These are phyloP conservation scores for Egretta garzetta DNA, from an alignment of 2,113 vertebrate species.

Conservation along the genomic window DNA sequence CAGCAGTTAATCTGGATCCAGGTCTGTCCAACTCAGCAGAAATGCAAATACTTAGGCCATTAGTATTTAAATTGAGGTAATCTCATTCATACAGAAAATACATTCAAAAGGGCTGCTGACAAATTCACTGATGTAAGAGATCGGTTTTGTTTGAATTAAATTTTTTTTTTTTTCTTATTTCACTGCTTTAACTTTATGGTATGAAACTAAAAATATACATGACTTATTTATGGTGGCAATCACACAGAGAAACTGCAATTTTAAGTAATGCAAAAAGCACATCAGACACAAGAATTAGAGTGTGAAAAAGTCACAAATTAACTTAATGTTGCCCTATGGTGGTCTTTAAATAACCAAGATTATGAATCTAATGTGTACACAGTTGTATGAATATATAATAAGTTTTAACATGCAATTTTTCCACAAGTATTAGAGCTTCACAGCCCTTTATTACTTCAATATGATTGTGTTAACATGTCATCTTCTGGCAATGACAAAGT, in stretches of 20 bases:
- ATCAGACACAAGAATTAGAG: not conserved
- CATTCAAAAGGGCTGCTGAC: not conserved
- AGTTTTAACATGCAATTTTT: conserved; percentile 23
- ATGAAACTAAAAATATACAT: not conserved
- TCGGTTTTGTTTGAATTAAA: not conserved
- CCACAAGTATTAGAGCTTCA: not conserved
- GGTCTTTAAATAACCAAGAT: not conserved
- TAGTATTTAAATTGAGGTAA: not conserved
- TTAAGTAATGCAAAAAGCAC: not conserved
- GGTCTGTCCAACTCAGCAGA: not conserved
- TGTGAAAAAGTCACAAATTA: not conserved
- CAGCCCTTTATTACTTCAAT: not conserved
- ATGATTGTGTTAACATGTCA: not conserved
- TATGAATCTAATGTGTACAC: not conserved
- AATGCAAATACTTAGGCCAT: not conserved
- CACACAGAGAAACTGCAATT: not conserved
- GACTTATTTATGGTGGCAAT: not conserved
- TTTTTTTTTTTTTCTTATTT: not conserved
- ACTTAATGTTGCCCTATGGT: not conserved
- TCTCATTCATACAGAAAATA: not conserved
- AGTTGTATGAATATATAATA: not conserved
- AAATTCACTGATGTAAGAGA: not conserved
- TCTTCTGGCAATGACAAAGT: not conserved
- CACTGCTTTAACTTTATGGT: not conserved
- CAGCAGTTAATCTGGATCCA: not conserved